Base-by-base conservation (phyloP, 1,140 invertebrate species). In the Drosophila kohkoa region DNA sequence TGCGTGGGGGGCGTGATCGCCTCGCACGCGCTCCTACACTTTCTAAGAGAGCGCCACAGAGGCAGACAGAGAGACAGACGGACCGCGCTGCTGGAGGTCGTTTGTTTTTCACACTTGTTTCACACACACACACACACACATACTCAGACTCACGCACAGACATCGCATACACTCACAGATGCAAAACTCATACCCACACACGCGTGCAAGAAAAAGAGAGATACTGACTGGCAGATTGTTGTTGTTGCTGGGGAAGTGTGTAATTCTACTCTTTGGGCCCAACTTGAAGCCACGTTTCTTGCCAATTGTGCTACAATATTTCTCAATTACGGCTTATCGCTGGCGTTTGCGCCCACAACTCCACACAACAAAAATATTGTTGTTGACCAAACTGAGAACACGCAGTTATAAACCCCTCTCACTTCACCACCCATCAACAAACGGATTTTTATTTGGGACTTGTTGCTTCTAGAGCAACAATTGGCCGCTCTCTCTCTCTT, bases 31-130 rank as follows among this genome's bases (percentile, higher is more conserved):
- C 74, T 65, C 60, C 74, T 66, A 60, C 82, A 79, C 78, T 85
- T 85, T 85, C 75, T 69, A 86, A 73, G 72, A 75, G 72, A 75
- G 72, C 66, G 66, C 59, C 68, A 55, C 58, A 70, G 58, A 74
- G 20, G 57, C 57, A 57, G 66, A 76, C 79, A 57, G 52, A 76
- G 72, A 49, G 66, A 66, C 35, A 38, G 35, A 38, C 2, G 35
- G 32, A 8, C 32, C 10, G 69, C 81, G 74, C 73, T 48, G 80
- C 83, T 87, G 83, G 83, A 89, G 85, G 83, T 89, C 83, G 80
- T 72, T 77, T 83, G 77, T 78, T 89, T 80, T 88, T 89, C 81
- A 83, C 85, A 89, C 85, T 89, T 89, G 85, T 74, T 78, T 58
- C 67, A 85, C 64, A 75, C 72, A 75, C 46, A 52, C 30, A 65